These are phyloP conservation scores for Anoplius nigerrimus DNA, from an alignment of 2,888 invertebrate species.

Conservation along the genomic window DNA sequence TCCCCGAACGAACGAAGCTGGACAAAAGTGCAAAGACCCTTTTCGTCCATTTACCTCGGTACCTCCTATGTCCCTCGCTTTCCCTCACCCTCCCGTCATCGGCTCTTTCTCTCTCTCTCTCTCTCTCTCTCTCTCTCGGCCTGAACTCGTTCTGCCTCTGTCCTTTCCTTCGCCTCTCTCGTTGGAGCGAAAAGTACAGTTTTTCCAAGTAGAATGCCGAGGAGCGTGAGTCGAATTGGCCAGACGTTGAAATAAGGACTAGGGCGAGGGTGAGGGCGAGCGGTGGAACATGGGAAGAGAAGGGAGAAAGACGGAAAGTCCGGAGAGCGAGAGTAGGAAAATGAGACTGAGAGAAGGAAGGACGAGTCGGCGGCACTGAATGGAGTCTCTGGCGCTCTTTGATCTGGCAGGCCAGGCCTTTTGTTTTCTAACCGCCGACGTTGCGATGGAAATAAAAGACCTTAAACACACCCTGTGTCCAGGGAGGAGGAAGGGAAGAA, in stretches of 20 bases:
- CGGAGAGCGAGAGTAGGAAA: neutral
- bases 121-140: neutral
- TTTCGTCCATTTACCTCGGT: constrained; percentile 1
- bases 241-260: constrained; percentile 9
- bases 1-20: constrained; percentile 23
- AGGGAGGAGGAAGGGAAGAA: constrained; percentile 2
- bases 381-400: constrained; percentile 48
- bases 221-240: constrained; percentile 9
- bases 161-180: constrained; percentile 5
- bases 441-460: constrained; percentile 54
- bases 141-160: constrained; percentile 4
- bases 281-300: constrained; percentile 18
- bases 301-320: constrained; percentile 10
- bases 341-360: constrained; percentile 14
- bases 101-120: constrained; percentile 26
- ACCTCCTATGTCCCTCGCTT: neutral
- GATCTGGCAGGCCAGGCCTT: constrained; percentile 56
- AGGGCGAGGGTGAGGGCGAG: constrained; percentile 13
- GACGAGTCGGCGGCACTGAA: constrained; percentile 18
- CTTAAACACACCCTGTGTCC: constrained; percentile 42
- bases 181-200: neutral
- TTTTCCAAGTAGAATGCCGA: constrained; percentile 9
- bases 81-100: neutral
- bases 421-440: constrained; percentile 61
- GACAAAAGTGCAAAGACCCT: constrained; percentile 40